A percentile compares a stretch with the other conserved stretches of the same genome.
These are phyloP conservation scores for Herpailurus yagouaroundi DNA, from an alignment of 2,113 vertebrate genomes.

Conservation along the genomic window DNA sequence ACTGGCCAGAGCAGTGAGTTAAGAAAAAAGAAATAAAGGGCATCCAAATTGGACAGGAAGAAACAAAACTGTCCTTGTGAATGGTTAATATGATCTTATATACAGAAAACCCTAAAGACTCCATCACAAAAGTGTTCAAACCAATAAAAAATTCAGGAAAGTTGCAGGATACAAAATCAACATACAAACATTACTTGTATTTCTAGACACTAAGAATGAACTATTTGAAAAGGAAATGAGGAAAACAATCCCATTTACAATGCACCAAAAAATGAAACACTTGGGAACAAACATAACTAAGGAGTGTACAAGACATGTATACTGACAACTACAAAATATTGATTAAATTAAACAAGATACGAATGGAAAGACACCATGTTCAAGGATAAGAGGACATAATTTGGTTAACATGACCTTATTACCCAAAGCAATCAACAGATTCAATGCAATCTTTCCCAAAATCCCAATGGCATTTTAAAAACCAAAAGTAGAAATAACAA, in stretches of 20 bases:
- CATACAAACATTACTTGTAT: neutral
- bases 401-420: neutral
- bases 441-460: neutral
- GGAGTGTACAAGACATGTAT: neutral
- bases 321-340: neutral
- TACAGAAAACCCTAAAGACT: neutral
- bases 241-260: neutral
- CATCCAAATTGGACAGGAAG: neutral
- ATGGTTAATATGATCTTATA: neutral
- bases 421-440: neutral
- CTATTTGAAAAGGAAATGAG: neutral
- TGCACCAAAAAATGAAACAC: neutral
- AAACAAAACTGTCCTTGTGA: neutral
- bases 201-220: neutral
- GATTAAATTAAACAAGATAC: neutral
- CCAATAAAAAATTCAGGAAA: neutral
- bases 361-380: neutral
- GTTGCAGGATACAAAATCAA: neutral
- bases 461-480: neutral
- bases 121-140: neutral
- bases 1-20: neutral
- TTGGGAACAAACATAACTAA: neutral
- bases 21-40: neutral
- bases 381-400: neutral
- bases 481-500: neutral